phyloP scores from a whole-genome alignment of 1,140 invertebrate genomes.

The Gonioctena quinquepunctata region DNA sequence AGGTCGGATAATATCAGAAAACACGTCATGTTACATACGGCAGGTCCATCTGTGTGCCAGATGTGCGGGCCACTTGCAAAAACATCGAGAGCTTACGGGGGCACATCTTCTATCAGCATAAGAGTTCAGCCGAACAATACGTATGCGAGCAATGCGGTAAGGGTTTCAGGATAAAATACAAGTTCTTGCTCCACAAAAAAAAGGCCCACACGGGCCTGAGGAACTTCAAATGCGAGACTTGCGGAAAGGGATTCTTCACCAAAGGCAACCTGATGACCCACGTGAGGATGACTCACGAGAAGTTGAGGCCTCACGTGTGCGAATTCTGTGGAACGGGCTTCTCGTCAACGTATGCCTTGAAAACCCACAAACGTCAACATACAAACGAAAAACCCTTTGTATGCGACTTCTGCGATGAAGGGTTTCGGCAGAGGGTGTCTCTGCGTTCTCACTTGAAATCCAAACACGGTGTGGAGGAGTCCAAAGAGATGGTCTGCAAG shows the following conservation, averaged over 20 bases:
- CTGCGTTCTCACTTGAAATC: conserved; percentile 39
- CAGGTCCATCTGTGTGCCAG: conserved; percentile 36
- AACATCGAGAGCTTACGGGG: conserved; percentile 40
- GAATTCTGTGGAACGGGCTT: conserved; percentile 40
- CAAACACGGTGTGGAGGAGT: conserved; percentile 38
- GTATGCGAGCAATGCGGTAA: conserved; percentile 38
- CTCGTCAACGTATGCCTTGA: conserved; percentile 36
- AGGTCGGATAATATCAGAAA: conserved; percentile 36
- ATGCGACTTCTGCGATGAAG: conserved; percentile 38
- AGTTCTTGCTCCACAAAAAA: conserved; percentile 36
- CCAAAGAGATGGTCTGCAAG: conserved; percentile 36
- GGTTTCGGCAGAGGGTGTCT: conserved; percentile 42
- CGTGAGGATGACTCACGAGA: conserved; percentile 43
- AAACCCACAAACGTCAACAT: conserved; percentile 39
- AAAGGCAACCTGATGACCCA: conserved; percentile 38
- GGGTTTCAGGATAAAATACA: conserved; percentile 35
- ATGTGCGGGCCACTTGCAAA: conserved; percentile 41
- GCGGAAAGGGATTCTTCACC: conserved; percentile 41
- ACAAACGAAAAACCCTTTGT: conserved; percentile 42
- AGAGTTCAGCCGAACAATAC: conserved; percentile 25
- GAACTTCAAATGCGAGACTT: conserved; percentile 40
- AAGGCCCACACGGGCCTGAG: conserved; percentile 40
- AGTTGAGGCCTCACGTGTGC: conserved; percentile 40
- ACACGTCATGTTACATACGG: conserved; percentile 33
- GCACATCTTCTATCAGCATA: conserved; percentile 41